A percentile compares a stretch with the other conserved stretches of the same genome.
These are phyloP conservation scores for Lamproptera curius DNA, from an alignment of 2,888 invertebrate species.

Conservation along the genomic window DNA sequence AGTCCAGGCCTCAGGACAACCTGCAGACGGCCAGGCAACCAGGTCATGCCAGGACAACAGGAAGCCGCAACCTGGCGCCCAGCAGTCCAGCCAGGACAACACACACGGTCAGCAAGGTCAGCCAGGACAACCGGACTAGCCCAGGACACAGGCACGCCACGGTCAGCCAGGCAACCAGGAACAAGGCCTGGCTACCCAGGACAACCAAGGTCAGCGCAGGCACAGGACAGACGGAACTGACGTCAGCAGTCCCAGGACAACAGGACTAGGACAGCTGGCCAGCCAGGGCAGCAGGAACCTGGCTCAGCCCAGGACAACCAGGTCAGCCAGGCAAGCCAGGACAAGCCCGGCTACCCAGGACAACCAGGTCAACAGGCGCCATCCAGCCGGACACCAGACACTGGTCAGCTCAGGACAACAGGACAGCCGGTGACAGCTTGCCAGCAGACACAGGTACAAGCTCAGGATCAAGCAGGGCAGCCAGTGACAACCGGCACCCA, in stretches of 20 bases:
- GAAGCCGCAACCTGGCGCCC: too few species aligned
- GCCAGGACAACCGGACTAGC: neutral
- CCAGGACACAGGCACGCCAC: neutral
- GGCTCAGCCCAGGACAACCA: constrained; percentile 37
- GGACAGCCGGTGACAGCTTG: too few species aligned
- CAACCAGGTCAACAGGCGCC: constrained; percentile 26
- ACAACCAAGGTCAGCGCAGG: too few species aligned
- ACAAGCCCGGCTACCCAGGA: constrained; percentile 29
- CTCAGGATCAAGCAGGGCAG: constrained; percentile 40
- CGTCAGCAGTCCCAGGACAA: neutral
- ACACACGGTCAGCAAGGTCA: too few species aligned
- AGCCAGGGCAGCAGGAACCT: constrained; percentile 36
- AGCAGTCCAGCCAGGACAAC: too few species aligned
- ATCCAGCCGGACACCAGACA: too few species aligned
- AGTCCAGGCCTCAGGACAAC: too few species aligned
- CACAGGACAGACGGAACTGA: too few species aligned
- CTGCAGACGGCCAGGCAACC: too few species aligned
- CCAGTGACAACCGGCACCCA: too few species aligned
- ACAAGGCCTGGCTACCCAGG: neutral
- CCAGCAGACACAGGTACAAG: constrained; percentile 40
- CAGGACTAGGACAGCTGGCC: constrained; percentile 14
- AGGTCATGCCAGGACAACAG: too few species aligned
- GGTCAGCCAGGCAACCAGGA: neutral
- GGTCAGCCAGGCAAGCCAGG: constrained; percentile 24
- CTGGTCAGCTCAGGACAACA: constrained; percentile 35